phyloP scores from a whole-genome alignment of 2,113 vertebrate species.

The Bos indicus region DNA sequence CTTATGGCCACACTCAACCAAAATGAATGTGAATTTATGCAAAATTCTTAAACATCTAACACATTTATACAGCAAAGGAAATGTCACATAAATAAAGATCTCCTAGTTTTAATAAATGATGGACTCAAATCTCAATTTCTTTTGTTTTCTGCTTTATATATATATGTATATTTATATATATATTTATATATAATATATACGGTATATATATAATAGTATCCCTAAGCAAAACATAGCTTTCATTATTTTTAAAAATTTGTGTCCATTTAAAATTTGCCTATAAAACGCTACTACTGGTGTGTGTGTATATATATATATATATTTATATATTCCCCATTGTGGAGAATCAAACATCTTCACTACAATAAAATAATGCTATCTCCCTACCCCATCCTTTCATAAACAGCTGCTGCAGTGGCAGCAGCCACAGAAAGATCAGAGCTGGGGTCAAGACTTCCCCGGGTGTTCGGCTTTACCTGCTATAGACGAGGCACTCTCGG shows the following conservation, averaged over 20 bases:
- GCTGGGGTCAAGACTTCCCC: neutral
- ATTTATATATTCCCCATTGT: neutral
- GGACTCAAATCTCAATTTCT: neutral
- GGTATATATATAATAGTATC: no score
- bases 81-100: neutral
- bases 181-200: no score
- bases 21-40: neutral
- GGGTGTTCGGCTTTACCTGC: slow-evolving; percentile 82
- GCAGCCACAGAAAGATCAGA: neutral
- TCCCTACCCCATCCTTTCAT: neutral
- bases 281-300: no score
- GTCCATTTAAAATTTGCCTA: no score
- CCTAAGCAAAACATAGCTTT: no score
- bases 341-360: neutral
- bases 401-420: neutral
- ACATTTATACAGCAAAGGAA: neutral
- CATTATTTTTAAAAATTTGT: no score
- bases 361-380: neutral
- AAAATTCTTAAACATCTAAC: neutral
- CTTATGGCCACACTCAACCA: neutral
- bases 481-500: slow-evolving; percentile 86
- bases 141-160: neutral
- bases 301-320: no score
- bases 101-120: neutral
- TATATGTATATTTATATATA: no score